Evolutionary conservation across 2,113 vertebrate genomes (phyloP).

Genomic region (Nothobranchius kuhntae): DNA sequence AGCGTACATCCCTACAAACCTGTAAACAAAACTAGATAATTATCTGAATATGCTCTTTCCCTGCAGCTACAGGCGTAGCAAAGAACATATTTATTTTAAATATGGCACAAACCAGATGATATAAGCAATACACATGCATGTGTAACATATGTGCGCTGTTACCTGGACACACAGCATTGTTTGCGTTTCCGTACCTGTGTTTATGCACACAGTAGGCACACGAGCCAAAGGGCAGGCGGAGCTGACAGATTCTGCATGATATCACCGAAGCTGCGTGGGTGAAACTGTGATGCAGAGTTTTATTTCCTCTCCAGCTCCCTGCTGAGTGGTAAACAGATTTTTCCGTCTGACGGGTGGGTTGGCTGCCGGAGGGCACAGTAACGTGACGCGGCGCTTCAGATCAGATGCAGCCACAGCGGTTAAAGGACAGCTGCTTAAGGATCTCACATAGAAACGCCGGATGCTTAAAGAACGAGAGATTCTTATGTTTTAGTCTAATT

Average conservation of each 20-base stretch:
- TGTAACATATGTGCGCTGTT: not conserved
- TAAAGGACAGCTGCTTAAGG: slow-evolving; percentile 10
- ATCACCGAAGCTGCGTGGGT: slow-evolving; percentile 48
- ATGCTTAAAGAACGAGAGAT: not conserved
- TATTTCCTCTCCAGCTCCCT: slow-evolving; percentile 17
- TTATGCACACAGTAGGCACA: slow-evolving; percentile 27
- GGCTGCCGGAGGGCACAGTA: slow-evolving; percentile 18
- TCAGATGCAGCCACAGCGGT: slow-evolving; percentile 15
- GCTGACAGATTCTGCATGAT: slow-evolving; percentile 36
- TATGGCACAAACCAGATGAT: not conserved
- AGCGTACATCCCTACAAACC: not conserved
- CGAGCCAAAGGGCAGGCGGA: slow-evolving; percentile 33
- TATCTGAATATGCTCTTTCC: not conserved
- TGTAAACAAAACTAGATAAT: slow-evolving; percentile 13
- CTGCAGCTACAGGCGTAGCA: not conserved
- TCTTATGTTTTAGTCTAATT: not conserved
- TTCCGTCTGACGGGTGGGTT: slow-evolving; percentile 43
- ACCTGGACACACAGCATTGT: not conserved
- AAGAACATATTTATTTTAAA: not conserved
- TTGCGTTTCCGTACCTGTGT: slow-evolving; percentile 36
- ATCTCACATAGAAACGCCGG: slow-evolving; percentile 6
- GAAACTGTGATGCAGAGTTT: slow-evolving; percentile 47
- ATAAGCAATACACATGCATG: not conserved
- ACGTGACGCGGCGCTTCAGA: slow-evolving; percentile 28
- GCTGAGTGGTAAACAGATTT: slow-evolving; percentile 64